A percentile compares a stretch with the other conserved stretches of the same genome.
phyloP scores from a whole-genome alignment of 1,140 invertebrate species.

The Parapsyche elsis region DNA sequence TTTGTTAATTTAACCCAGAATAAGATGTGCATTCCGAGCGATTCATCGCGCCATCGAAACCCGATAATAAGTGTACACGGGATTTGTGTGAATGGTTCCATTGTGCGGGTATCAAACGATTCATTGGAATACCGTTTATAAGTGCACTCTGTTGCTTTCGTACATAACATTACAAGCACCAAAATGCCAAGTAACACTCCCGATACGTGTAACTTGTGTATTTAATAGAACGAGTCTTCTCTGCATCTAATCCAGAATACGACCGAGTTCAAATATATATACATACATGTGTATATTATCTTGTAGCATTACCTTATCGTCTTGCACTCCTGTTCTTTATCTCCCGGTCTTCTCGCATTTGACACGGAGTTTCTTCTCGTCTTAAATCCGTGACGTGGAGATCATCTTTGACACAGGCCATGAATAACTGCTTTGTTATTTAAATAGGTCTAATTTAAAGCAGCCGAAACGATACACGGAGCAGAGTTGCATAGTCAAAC shows the following conservation, averaged over 20 bases:
- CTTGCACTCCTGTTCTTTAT: not conserved
- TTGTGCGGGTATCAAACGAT: not conserved
- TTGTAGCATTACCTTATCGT: not conserved
- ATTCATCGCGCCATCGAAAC: no score
- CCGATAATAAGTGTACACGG: no score
- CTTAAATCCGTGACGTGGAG: not conserved
- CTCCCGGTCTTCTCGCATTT: not conserved
- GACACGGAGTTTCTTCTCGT: not conserved
- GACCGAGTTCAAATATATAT: no score
- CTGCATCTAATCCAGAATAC: no score
- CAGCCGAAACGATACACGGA: constrained; percentile 34
- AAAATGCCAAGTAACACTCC: no score
- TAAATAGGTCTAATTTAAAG: constrained; percentile 46
- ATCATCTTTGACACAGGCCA: constrained; percentile 33
- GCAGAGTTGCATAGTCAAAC: constrained; percentile 34
- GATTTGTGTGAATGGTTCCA: not conserved
- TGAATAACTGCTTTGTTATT: constrained; percentile 47
- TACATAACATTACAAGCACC: no score
- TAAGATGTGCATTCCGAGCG: no score
- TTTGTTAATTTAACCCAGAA: no score
- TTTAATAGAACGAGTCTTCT: no score
- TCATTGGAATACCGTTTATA: not conserved
- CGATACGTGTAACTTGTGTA: no score
- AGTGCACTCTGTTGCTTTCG: not conserved
- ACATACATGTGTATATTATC: no score